Evolutionary conservation across 23 tunicate species (phyloP).

Genomic region (Phallusia fumigata): DNA sequence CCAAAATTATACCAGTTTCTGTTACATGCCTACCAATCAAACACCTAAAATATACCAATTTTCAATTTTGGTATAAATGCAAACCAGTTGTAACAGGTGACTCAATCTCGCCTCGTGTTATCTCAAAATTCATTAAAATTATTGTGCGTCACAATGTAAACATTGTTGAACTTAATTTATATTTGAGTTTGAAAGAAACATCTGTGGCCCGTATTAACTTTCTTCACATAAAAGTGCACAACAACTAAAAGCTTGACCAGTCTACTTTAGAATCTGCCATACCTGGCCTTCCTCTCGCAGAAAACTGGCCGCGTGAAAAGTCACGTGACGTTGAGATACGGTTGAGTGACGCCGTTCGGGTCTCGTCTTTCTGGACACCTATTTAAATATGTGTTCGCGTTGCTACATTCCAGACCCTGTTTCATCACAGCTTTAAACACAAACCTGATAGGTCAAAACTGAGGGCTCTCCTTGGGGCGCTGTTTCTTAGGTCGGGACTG

Average conservation of each 20-base stretch:
- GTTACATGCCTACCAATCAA: too few species aligned
- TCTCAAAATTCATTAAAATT: too few species aligned
- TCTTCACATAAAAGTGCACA: too few species aligned
- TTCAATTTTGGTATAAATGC: too few species aligned
- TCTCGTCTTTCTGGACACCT: background rate
- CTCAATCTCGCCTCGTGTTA: too few species aligned
- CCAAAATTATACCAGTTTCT: too few species aligned
- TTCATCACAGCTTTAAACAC: background rate
- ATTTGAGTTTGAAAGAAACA: too few species aligned
- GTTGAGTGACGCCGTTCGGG: slow-evolving; percentile 1
- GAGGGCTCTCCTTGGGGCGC: slow-evolving; percentile 54
- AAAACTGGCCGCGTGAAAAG: slow-evolving; percentile 14
- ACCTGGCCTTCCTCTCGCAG: slow-evolving; percentile 47
- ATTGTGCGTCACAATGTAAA: too few species aligned
- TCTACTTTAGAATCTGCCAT: background rate
- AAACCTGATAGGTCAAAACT: slow-evolving; percentile 61
- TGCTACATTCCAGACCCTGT: background rate
- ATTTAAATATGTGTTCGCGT: background rate
- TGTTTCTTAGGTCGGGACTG: slow-evolving; percentile 42
- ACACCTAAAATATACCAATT: too few species aligned
- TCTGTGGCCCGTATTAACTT: too few species aligned
- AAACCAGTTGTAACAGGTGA: too few species aligned
- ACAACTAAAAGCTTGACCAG: background rate
- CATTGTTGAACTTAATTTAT: too few species aligned
- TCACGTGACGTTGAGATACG: slow-evolving; percentile 5